Conservation (phyloP, 2,797 vertebrate species). For the Oreochromis grahami region DNA sequence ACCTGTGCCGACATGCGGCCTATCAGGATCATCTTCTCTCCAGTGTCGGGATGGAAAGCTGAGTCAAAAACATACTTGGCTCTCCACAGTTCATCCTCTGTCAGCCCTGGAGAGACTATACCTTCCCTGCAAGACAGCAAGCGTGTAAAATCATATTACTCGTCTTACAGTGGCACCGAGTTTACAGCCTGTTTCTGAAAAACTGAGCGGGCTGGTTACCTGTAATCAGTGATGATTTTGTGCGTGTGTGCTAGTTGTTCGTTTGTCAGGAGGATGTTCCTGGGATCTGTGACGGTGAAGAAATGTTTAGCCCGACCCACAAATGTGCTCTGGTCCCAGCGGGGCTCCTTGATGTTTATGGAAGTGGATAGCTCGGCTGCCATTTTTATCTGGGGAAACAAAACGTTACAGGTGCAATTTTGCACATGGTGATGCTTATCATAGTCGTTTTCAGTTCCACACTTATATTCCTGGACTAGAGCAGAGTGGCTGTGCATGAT, state of each 20-base stretch:
- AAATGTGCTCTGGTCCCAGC: slow-evolving; percentile 97
- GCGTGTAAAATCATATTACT: background rate
- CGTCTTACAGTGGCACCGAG: background rate
- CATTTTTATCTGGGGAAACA: slow-evolving; percentile 79
- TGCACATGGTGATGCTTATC: background rate
- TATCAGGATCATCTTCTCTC: slow-evolving; percentile 97
- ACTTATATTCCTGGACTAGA: background rate
- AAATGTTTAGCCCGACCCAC: slow-evolving; percentile 92
- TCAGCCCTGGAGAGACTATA: slow-evolving; percentile 83
- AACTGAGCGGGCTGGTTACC: slow-evolving; percentile 66
- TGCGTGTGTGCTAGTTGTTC: slow-evolving; percentile 85
- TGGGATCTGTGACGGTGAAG: slow-evolving; percentile 97
- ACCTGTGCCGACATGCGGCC: slow-evolving; percentile 98
- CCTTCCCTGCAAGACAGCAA: slow-evolving; percentile 79
- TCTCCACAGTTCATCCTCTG: slow-evolving; percentile 93
- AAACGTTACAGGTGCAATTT: background rate
- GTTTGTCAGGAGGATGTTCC: slow-evolving; percentile 91
- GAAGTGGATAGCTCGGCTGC: slow-evolving; percentile 84
- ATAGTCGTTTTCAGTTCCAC: background rate
- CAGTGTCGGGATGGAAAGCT: slow-evolving; percentile 96
- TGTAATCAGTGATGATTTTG: slow-evolving; percentile 91
- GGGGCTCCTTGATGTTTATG: slow-evolving; percentile 96
- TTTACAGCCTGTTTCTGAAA: background rate
- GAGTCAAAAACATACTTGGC: slow-evolving; percentile 97
- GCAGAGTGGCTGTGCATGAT: background rate